Evolutionary conservation across 2,797 vertebrate genomes (phyloP).

Genomic region (Liasis olivaceus): DNA sequence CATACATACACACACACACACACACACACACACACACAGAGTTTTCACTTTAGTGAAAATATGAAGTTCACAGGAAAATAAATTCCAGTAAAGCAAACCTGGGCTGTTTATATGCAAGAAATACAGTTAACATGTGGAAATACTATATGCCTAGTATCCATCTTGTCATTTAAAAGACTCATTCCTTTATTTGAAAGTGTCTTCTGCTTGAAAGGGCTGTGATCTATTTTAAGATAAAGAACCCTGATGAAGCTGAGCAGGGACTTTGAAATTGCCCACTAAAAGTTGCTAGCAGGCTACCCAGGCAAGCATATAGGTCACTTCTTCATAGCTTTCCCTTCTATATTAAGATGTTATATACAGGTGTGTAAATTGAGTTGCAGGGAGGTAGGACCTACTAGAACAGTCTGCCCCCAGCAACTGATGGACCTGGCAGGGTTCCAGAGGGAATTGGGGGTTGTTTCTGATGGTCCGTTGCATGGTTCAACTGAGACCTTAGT

Average conservation of each 20-base stretch:
- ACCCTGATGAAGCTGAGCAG: neutral
- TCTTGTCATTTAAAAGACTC: neutral
- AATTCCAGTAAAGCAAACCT: neutral
- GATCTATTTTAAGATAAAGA: neutral
- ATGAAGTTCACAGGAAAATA: constrained; percentile 1
- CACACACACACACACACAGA: too few relatives aligned
- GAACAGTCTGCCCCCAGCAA: too few relatives aligned
- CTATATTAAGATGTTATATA: neutral
- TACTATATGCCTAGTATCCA: neutral
- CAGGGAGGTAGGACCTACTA: too few relatives aligned
- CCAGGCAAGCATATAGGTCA: neutral
- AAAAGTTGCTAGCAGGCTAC: neutral
- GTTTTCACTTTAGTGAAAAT: neutral
- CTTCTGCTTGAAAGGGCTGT: neutral
- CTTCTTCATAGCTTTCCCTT: neutral
- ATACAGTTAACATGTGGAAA: too few relatives aligned
- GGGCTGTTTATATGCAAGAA: neutral
- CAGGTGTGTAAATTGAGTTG: too few relatives aligned
- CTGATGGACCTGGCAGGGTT: too few relatives aligned
- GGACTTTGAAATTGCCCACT: neutral
- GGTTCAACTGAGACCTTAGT: too few relatives aligned
- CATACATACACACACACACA: too few relatives aligned
- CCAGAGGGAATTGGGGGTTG: too few relatives aligned
- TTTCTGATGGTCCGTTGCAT: too few relatives aligned
- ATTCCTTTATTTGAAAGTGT: neutral